Base-by-base conservation (phyloP, 2,113 vertebrate genomes). In the Seriola aureovittata region DNA sequence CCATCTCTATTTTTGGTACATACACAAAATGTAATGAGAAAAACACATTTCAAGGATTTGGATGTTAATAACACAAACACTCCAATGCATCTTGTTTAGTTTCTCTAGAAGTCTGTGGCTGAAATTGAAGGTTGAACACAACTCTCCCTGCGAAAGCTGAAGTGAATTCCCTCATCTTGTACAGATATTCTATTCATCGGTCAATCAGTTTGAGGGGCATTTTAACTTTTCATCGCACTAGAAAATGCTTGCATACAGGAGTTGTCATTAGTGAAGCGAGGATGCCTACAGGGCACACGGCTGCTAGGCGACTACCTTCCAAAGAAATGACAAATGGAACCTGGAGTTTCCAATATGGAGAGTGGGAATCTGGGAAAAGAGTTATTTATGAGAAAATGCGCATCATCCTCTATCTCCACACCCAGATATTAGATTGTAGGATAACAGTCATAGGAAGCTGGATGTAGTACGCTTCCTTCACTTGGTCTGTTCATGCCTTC, bases 281-380 rank as follows among this genome's bases (percentile, higher is more conserved):
- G 69, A 38, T 11, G 5, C 8, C 9, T 72, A 3, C 10, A 44
- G 19, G 0, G 36, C 4, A 42, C 23, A 76, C 4, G 34, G 54
- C 23, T 34, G 12, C 16, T 19, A 64, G 19, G 25, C 13, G 10
- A 23, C 6, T 36, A 13, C 19, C 36, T 69, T 73, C 79, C n/a
- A 32, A n/a, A 68, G 8, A 70, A 69, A 84, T 34, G 5, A 82
- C 23, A 10, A 70, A 84, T 48, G 23, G 19, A 84, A 62, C 60
- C 23, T 69, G 73, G 69, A 81, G 29, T 72, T 80, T 67, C 77
- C 59, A 65, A 21, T 32, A 71, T n/a, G 19, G 3, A 38, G 29
- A 44, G 17, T 50, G 54, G 38, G 25, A 75, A 72, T 29, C 69
- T 23, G 23, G 89, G 79, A 87, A 75, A 83, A 77, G 8, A 46